Evolutionary conservation across 92 coral and sea anemone species (phyloP).

Genomic region (Palythoa grandiflora): DNA sequence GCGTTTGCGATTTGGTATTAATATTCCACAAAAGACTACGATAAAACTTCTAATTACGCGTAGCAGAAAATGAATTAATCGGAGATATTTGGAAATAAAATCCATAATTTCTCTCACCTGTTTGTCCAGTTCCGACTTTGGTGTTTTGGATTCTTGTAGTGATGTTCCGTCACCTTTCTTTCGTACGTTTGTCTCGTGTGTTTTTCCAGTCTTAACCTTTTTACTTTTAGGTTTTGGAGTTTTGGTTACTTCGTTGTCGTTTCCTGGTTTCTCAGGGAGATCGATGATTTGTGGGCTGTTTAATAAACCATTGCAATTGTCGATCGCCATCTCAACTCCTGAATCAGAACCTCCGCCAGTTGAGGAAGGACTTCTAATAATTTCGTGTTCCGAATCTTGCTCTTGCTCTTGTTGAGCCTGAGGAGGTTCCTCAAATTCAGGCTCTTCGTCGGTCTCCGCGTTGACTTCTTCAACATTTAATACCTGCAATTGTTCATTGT

Average conservation of each 20-base stretch:
- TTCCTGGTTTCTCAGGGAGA: conserved; percentile 47
- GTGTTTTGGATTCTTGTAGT: conserved; percentile 70
- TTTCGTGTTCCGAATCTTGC: conserved; percentile 27
- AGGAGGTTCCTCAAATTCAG: conserved; percentile 49
- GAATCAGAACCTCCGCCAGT: conserved; percentile 79
- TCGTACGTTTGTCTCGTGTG: neutral
- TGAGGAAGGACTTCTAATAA: conserved; percentile 16
- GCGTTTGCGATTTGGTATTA: conserved; percentile 14
- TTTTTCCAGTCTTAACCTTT: conserved; percentile 50
- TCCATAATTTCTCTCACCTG: conserved; percentile 73
- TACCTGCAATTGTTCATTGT: conserved; percentile 69
- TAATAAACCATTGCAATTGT: conserved; percentile 73
- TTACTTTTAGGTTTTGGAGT: conserved; percentile 49
- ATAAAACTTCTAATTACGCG: conserved; percentile 30
- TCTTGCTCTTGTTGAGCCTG: conserved; percentile 46
- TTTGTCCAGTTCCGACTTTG: conserved; percentile 95
- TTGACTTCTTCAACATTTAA: conserved; percentile 60
- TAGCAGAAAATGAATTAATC: conserved; percentile 36
- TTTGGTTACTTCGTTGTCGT: conserved; percentile 13
- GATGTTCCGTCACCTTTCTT: conserved; percentile 50
- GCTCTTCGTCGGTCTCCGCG: conserved; percentile 47
- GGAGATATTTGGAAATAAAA: conserved; percentile 25
- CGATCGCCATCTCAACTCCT: conserved; percentile 87
- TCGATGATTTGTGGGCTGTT: conserved; percentile 70
- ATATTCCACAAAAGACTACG: neutral